phyloP scores from a whole-genome alignment of 2,797 vertebrate genomes.

The Neostethus bicornis region DNA sequence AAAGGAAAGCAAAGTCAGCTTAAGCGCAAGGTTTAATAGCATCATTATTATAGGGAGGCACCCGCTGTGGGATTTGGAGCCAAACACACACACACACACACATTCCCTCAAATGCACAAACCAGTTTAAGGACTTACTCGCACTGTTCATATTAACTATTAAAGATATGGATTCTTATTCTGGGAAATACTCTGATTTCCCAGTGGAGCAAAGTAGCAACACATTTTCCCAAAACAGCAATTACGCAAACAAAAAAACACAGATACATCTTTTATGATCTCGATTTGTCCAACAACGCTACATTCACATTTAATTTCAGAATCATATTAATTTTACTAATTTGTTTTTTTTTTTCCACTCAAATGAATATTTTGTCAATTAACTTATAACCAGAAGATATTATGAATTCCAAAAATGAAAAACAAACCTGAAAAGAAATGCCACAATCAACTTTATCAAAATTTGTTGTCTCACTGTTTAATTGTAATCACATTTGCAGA shows the following conservation, averaged over 20 bases:
- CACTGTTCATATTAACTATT: constrained; percentile 12
- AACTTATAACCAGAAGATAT: too few relatives aligned
- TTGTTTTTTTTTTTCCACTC: too few relatives aligned
- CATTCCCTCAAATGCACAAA: constrained; percentile 25
- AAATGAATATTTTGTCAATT: too few relatives aligned
- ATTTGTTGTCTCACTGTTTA: too few relatives aligned
- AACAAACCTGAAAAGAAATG: too few relatives aligned
- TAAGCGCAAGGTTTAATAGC: constrained; percentile 85
- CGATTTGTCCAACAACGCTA: neutral
- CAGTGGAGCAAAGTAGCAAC: neutral
- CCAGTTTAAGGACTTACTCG: constrained; percentile 53
- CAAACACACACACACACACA: constrained; percentile 34
- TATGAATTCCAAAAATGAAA: too few relatives aligned
- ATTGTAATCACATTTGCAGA: too few relatives aligned
- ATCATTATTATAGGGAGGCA: constrained; percentile 82
- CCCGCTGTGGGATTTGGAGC: constrained; percentile 63
- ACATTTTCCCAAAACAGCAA: too few relatives aligned
- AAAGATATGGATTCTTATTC: constrained; percentile 5
- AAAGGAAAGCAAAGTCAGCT: constrained; percentile 86
- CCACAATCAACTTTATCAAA: too few relatives aligned
- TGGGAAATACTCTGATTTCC: constrained; percentile 11
- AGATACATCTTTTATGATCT: neutral
- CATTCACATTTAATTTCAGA: too few relatives aligned
- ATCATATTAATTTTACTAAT: too few relatives aligned
- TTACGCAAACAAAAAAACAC: neutral